Evolutionary conservation across 2,797 vertebrate genomes (phyloP).

Genomic region (Sebastes minor): DNA sequence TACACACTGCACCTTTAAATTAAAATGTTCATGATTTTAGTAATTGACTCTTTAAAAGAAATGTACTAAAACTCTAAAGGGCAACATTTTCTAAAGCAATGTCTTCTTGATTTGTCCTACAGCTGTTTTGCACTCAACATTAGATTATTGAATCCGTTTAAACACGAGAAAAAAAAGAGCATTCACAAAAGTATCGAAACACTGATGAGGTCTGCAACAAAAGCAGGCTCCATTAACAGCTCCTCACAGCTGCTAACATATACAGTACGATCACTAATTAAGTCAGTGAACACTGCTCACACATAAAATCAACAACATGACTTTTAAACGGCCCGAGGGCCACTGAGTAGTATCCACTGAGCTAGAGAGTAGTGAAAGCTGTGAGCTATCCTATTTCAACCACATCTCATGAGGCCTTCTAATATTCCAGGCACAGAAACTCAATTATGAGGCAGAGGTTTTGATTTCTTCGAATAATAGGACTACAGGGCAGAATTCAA

Average conservation of each 20-base stretch:
- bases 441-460: slow-evolving; percentile 54
- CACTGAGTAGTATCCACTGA: neutral
- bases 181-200: neutral
- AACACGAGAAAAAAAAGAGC: neutral
- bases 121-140: neutral
- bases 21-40: too few species aligned
- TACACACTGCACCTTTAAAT: too few species aligned
- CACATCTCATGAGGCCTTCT: slow-evolving; percentile 43
- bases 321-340: slow-evolving; percentile 21
- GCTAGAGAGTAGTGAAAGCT: neutral
- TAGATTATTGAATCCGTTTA: neutral
- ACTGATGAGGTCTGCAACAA: neutral
- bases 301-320: slow-evolving; percentile 17
- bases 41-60: neutral
- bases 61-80: neutral
- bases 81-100: neutral
- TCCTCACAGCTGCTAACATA: neutral
- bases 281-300: slow-evolving; percentile 1
- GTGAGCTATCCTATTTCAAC: slow-evolving; percentile 30
- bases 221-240: neutral
- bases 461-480: slow-evolving; percentile 62
- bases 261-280: slow-evolving; percentile 6
- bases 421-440: slow-evolving; percentile 51
- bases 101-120: neutral
- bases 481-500: slow-evolving; percentile 53